Evolutionary conservation across 2,888 invertebrate species (phyloP).

Genomic region (Andricus curvator): DNA sequence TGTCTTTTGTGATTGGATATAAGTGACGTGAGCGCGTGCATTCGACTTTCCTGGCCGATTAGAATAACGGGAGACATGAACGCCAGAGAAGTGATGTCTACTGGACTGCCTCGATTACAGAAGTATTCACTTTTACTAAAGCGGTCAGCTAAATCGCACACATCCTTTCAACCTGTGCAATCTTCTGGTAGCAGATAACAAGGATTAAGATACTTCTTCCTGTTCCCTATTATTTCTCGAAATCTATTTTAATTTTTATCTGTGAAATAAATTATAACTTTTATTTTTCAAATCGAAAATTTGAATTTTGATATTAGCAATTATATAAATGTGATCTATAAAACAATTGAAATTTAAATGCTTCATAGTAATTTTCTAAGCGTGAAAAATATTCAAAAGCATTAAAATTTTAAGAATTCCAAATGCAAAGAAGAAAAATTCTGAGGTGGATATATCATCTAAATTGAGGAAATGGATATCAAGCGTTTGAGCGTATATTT

Average conservation of each 20-base stretch:
- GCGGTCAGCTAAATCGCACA: conserved; percentile 29
- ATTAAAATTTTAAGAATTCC: too few relatives aligned
- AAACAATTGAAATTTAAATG: too few relatives aligned
- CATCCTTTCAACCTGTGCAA: conserved; percentile 22
- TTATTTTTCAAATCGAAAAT: neutral
- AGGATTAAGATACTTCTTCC: conserved; percentile 17
- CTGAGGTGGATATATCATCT: too few relatives aligned
- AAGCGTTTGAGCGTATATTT: too few relatives aligned
- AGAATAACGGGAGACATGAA: conserved; percentile 71
- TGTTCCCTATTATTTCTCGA: conserved; percentile 3
- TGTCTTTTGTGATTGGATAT: conserved; percentile 28
- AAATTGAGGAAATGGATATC: too few relatives aligned
- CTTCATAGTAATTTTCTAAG: too few relatives aligned
- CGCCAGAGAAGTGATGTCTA: conserved; percentile 59
- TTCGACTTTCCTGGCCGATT: conserved; percentile 62
- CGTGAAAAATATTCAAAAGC: too few relatives aligned
- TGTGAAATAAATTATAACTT: neutral
- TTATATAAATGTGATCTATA: too few relatives aligned
- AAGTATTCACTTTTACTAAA: conserved; percentile 37
- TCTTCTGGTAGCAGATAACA: conserved; percentile 26
- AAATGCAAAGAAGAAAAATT: too few relatives aligned
- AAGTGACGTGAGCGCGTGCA: conserved; percentile 47
- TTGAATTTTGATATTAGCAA: too few relatives aligned
- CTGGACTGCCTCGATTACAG: conserved; percentile 29
- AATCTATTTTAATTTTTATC: neutral